Evolutionary conservation across 1,140 invertebrate species (phyloP).

Genomic region (Temnothorax longispinosus): DNA sequence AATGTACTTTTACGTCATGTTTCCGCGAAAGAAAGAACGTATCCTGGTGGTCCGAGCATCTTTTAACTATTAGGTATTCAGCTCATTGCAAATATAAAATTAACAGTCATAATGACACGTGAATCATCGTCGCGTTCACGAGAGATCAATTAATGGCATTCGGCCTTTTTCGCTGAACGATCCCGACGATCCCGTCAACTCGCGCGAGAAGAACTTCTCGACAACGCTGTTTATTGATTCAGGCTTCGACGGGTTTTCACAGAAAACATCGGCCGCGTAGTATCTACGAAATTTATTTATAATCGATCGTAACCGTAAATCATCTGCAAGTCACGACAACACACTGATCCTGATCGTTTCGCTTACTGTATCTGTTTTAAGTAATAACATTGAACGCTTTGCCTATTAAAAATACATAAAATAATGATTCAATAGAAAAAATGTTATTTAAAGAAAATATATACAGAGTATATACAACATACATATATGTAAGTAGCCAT

Average conservation of each 20-base stretch:
- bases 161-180: background rate
- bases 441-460: constrained; percentile 2
- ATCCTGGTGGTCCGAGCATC: background rate
- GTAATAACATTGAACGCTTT: background rate
- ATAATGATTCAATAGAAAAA: background rate
- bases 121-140: background rate
- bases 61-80: background rate
- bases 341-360: background rate
- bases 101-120: background rate
- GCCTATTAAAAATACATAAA: background rate
- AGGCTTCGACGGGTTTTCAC: constrained; percentile 17
- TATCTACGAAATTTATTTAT: constrained; percentile 44
- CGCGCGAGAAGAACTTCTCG: background rate
- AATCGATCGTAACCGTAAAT: constrained; percentile 5
- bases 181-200: background rate
- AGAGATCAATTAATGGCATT: background rate
- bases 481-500: background rate
- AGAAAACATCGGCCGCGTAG: constrained; percentile 6
- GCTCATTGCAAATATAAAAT: background rate
- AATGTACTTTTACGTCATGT: background rate
- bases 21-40: background rate
- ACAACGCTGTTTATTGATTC: constrained; percentile 37
- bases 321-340: background rate
- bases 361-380: background rate
- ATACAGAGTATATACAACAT: background rate